Percentiles rank a stretch among this genome's conserved stretches.
Evolutionary conservation across 2,888 invertebrate species (phyloP).

Genomic region (Theretra japonica): DNA sequence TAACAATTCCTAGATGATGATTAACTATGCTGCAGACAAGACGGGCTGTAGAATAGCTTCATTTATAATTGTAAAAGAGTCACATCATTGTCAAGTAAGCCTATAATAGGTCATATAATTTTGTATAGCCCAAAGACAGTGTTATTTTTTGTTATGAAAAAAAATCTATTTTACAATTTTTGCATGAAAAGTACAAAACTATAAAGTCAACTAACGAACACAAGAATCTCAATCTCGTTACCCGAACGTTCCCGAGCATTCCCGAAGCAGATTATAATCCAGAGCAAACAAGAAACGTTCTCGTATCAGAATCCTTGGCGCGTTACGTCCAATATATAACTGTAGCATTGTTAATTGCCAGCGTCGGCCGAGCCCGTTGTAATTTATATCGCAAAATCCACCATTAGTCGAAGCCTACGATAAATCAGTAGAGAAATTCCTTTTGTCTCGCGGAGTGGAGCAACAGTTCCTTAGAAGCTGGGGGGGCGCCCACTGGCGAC

Average conservation of each 20-base stretch:
- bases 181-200: too few species aligned
- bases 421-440: conserved; percentile 70
- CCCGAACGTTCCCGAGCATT: neutral
- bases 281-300: conserved; percentile 27
- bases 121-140: too few species aligned
- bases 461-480: conserved; percentile 58
- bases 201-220: neutral
- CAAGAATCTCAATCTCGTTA: too few species aligned
- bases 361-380: conserved; percentile 51
- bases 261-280: conserved; percentile 12
- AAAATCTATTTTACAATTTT: too few species aligned
- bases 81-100: too few species aligned
- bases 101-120: too few species aligned
- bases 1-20: too few species aligned
- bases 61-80: too few species aligned
- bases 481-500: conserved; percentile 47
- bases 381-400: conserved; percentile 66
- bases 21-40: too few species aligned
- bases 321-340: conserved; percentile 52
- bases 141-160: too few species aligned
- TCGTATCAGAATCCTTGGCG: conserved; percentile 43
- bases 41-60: too few species aligned
- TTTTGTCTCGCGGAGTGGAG: conserved; percentile 60
- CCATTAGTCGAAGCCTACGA: conserved; percentile 63
- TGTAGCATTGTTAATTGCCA: conserved; percentile 65